Conservation (phyloP, 2,888 invertebrate species). For the Scaptomyza tumidula region DNA sequence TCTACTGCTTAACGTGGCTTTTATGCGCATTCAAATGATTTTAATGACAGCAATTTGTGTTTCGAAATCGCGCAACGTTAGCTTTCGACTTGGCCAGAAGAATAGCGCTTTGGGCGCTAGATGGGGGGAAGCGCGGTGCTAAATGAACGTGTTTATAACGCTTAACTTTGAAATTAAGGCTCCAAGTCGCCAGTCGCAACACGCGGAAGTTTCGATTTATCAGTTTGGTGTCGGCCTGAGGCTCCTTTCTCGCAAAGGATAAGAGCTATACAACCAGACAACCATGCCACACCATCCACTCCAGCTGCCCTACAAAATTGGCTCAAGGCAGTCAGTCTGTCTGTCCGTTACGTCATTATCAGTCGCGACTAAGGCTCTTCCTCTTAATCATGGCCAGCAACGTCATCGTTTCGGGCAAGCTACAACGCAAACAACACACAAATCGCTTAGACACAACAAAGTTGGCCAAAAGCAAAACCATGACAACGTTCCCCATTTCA, state of each 20-base stretch:
- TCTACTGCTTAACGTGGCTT: constrained; percentile 44
- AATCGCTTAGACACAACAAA: constrained; percentile 63
- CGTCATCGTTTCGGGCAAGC: constrained; percentile 52
- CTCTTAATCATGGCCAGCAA: constrained; percentile 50
- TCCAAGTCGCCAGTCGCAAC: constrained; percentile 41
- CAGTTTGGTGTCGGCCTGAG: constrained; percentile 55
- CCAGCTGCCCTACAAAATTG: not conserved
- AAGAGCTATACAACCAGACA: constrained; percentile 23
- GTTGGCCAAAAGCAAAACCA: constrained; percentile 55
- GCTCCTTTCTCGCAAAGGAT: constrained; percentile 64
- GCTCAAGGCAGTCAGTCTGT: constrained; percentile 48
- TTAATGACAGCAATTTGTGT: constrained; percentile 81
- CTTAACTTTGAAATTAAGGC: constrained; percentile 78
- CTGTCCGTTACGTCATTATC: constrained; percentile 64
- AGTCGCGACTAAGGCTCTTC: constrained; percentile 26
- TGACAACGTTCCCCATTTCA: constrained; percentile 26
- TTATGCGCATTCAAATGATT: constrained; percentile 77
- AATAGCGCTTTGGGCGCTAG: not conserved
- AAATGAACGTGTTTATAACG: constrained; percentile 80
- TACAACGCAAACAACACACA: constrained; percentile 29
- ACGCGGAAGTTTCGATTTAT: constrained; percentile 79
- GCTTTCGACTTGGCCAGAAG: constrained; percentile 55
- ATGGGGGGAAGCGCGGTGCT: constrained; percentile 18
- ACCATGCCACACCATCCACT: not conserved
- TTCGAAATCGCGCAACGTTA: constrained; percentile 77